phyloP scores from a whole-genome alignment of 2,888 invertebrate genomes.

The Geotrupes spiniger region DNA sequence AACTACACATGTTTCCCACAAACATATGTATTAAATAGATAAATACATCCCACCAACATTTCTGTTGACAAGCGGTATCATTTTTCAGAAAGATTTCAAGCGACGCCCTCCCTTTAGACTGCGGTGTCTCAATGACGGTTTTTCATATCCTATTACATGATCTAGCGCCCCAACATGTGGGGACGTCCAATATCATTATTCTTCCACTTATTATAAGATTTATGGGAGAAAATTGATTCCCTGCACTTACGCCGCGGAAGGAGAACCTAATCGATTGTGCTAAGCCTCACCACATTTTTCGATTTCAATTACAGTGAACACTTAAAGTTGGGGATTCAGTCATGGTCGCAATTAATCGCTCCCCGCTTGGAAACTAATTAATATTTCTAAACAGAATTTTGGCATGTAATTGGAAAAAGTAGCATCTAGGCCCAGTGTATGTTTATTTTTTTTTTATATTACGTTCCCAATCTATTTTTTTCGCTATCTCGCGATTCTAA shows the following conservation, averaged over 20 bases:
- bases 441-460: too few species aligned
- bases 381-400: too few species aligned
- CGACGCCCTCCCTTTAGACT: conserved; percentile 5
- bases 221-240: conserved; percentile 20
- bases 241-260: conserved; percentile 12
- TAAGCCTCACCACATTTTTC: conserved; percentile 11
- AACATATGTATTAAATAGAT: conserved; percentile 6
- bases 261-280: conserved; percentile 17
- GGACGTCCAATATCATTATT: conserved; percentile 21
- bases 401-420: too few species aligned
- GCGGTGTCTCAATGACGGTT: conserved; percentile 13
- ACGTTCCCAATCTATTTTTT: too few species aligned
- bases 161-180: conserved; percentile 19
- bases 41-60: conserved; percentile 20
- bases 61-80: conserved; percentile 28
- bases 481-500: too few species aligned
- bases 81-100: conserved; percentile 27
- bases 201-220: conserved; percentile 21
- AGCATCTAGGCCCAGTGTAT: too few species aligned
- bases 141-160: conserved; percentile 19
- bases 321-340: too few species aligned
- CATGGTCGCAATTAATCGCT: too few species aligned
- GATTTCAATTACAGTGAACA: conserved; percentile 7
- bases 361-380: too few species aligned
- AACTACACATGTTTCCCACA: too few species aligned